These are phyloP conservation scores for Trochalopteron elliotii DNA, from an alignment of 2,113 vertebrate genomes.

Conservation along the genomic window DNA sequence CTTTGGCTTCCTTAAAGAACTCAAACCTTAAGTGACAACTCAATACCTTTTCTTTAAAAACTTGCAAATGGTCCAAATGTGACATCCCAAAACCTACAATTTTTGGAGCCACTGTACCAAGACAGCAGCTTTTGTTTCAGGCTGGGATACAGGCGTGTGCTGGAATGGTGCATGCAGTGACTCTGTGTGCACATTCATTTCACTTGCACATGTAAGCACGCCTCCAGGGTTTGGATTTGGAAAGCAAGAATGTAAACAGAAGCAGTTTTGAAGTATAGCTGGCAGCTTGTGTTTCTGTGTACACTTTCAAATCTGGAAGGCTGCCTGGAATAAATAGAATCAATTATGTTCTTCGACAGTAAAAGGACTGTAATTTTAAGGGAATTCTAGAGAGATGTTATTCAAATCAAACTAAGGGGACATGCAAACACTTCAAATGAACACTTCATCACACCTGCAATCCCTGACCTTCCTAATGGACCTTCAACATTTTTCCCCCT, in stretches of 20 bases:
- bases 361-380: neutral
- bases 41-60: neutral
- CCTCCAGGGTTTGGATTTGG: slow-evolving; percentile 56
- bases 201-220: slow-evolving; percentile 31
- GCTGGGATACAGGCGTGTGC: neutral
- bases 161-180: neutral
- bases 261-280: slow-evolving; percentile 46
- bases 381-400: neutral
- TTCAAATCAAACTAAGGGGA: neutral
- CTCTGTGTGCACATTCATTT: neutral
- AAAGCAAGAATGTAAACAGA: slow-evolving; percentile 57
- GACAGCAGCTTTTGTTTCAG: slow-evolving; percentile 7
- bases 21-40: neutral
- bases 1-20: neutral
- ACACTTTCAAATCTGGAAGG: slow-evolving; percentile 49
- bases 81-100: neutral
- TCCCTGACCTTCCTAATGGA: neutral
- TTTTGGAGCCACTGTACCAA: neutral
- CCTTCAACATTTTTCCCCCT: neutral
- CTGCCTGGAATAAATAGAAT: slow-evolving; percentile 52
- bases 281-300: slow-evolving; percentile 60
- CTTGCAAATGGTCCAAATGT: accelerated
- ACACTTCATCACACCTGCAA: neutral
- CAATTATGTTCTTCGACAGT: slow-evolving; percentile 43
- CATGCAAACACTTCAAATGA: neutral